Conservation (phyloP, 2,888 invertebrate species). For the Heliconius ethilla region DNA sequence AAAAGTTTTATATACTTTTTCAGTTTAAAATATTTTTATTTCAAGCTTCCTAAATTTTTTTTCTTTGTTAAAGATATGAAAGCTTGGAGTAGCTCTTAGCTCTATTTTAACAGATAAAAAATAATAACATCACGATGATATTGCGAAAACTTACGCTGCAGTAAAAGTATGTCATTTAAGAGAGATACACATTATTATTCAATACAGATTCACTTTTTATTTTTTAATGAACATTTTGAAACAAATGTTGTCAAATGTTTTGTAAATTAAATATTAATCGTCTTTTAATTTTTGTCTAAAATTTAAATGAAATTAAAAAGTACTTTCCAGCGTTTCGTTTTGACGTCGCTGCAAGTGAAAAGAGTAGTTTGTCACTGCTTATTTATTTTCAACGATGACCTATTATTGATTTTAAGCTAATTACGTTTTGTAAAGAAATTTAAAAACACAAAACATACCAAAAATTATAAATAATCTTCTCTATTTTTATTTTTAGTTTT, state of each 20-base stretch:
- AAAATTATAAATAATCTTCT: neutral
- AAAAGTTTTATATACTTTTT: too few species aligned
- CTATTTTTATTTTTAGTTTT: slow-evolving; percentile 19
- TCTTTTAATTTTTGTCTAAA: too few species aligned
- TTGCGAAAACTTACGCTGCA: neutral
- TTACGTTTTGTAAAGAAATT: neutral
- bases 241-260: too few species aligned
- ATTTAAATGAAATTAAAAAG: too few species aligned
- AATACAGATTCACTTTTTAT: neutral
- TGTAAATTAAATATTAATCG: too few species aligned
- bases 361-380: neutral
- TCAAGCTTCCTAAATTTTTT: neutral
- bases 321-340: too few species aligned
- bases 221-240: neutral
- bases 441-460: slow-evolving; percentile 6
- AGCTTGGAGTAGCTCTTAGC: neutral
- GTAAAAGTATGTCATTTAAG: slow-evolving; percentile 25
- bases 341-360: too few species aligned
- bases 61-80: neutral
- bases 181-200: slow-evolving; percentile 2
- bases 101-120: neutral
- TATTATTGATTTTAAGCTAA: too few species aligned
- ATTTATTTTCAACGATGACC: neutral
- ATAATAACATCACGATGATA: slow-evolving; percentile 1
- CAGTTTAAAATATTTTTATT: too few species aligned